Evolutionary conservation across 2,888 invertebrate species (phyloP).

Genomic region (Ceratothoa steindachneri): DNA sequence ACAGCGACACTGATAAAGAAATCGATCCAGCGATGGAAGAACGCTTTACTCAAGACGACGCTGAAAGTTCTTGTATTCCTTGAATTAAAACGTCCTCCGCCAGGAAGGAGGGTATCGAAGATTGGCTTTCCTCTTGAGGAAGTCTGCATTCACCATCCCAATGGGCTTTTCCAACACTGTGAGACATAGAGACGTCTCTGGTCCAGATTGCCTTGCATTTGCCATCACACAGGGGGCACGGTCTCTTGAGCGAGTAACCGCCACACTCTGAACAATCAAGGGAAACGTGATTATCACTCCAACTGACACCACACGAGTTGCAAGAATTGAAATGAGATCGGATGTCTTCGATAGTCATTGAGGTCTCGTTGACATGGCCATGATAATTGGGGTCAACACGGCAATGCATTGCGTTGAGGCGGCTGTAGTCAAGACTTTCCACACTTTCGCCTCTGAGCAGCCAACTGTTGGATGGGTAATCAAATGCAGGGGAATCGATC

Average conservation of each 20-base stretch:
- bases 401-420: conserved; percentile 27
- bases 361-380: conserved; percentile 16
- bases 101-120: conserved; percentile 32
- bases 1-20: neutral
- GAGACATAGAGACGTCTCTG: conserved; percentile 71
- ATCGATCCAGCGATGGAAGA: neutral
- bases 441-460: conserved; percentile 28
- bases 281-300: conserved; percentile 72
- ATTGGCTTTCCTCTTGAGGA: conserved; percentile 51
- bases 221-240: conserved; percentile 72
- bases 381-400: conserved; percentile 17
- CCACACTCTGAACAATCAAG: conserved; percentile 75
- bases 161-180: conserved; percentile 66
- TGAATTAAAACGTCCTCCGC: conserved; percentile 41
- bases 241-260: conserved; percentile 69
- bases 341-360: conserved; percentile 40
- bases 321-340: conserved; percentile 40
- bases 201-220: conserved; percentile 69
- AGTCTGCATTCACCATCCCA: conserved; percentile 66
- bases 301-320: conserved; percentile 64
- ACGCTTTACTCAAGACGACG: conserved; percentile 30
- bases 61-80: conserved; percentile 34
- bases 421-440: conserved; percentile 19
- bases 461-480: conserved; percentile 36
- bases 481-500: conserved; percentile 23